Evolutionary conservation across 2,113 vertebrate genomes (phyloP).

Genomic region (Chrysochloris asiatica): DNA sequence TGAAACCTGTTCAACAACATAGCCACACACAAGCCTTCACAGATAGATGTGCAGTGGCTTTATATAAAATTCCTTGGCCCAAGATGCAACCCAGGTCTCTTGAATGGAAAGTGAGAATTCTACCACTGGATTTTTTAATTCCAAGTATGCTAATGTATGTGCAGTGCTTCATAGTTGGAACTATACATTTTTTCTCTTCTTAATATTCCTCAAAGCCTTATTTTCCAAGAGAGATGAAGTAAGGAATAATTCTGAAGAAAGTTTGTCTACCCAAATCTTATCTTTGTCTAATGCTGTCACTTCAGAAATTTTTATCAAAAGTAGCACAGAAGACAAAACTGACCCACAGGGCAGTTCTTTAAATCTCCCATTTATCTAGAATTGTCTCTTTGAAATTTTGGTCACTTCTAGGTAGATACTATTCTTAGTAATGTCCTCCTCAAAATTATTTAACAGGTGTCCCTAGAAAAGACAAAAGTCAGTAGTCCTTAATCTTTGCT

Average conservation of each 20-base stretch:
- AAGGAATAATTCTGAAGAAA: slow-evolving; percentile 12
- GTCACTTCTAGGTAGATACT: not conserved
- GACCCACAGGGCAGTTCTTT: not conserved
- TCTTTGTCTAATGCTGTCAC: not conserved
- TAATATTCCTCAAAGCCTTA: not conserved
- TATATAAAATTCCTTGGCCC: not conserved
- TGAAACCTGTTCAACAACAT: not conserved
- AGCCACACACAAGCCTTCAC: not conserved
- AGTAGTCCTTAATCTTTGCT: not conserved
- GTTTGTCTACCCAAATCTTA: not conserved
- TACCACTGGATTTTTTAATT: not conserved
- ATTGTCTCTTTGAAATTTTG: slow-evolving; percentile 11
- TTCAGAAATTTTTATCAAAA: slow-evolving; percentile 10
- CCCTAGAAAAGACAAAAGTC: slow-evolving; percentile 39
- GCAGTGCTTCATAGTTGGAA: not conserved
- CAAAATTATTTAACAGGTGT: slow-evolving; percentile 38
- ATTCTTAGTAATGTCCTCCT: not conserved
- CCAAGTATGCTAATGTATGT: not conserved
- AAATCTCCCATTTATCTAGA: slow-evolving; percentile 5
- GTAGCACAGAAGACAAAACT: not conserved
- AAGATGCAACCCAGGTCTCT: not conserved
- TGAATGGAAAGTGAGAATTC: not conserved
- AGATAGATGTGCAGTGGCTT: not conserved
- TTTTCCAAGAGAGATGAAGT: not conserved
- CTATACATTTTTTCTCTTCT: not conserved